A percentile compares a stretch with the other conserved stretches of the same genome.
Evolutionary conservation across 2,888 invertebrate species (phyloP).

Genomic region (Eupsilia transversa): DNA sequence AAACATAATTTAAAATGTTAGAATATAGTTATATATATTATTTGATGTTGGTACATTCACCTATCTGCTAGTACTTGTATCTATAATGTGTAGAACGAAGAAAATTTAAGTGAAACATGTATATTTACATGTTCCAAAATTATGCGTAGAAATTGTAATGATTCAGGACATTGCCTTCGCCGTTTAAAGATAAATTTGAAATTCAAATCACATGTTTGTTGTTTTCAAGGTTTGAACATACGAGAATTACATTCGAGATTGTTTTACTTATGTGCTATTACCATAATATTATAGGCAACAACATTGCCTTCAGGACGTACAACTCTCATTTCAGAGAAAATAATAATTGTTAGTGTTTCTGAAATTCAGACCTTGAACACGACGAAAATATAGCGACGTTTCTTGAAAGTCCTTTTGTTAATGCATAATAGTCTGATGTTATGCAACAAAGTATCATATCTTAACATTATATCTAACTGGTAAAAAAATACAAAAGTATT

Average conservation of each 20-base stretch:
- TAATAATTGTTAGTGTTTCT: not conserved
- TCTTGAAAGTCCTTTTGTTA: not conserved
- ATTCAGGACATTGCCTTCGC: slow-evolving; percentile 34
- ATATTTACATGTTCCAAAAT: slow-evolving; percentile 15
- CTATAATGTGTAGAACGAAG: not conserved
- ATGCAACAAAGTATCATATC: not conserved
- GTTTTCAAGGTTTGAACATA: slow-evolving; percentile 48
- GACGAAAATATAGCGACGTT: not conserved
- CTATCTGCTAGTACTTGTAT: too few species aligned
- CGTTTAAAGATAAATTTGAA: slow-evolving; percentile 52
- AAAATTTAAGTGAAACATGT: slow-evolving; percentile 9
- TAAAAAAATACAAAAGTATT: not conserved
- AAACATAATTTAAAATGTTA: not conserved
- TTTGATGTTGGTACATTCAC: not conserved
- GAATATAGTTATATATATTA: not conserved
- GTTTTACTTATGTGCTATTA: slow-evolving; percentile 40
- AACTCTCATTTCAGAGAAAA: not conserved
- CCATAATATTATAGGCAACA: slow-evolving; percentile 28
- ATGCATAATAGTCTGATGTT: too few species aligned
- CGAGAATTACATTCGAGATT: slow-evolving; percentile 41
- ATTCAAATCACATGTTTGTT: slow-evolving; percentile 57
- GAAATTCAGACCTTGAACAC: not conserved
- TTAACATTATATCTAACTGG: not conserved
- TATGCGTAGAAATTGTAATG: slow-evolving; percentile 37
- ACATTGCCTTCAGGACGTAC: slow-evolving; percentile 15